Base-by-base conservation (phyloP, 2,113 vertebrate species). In the Glaucomys volans region DNA sequence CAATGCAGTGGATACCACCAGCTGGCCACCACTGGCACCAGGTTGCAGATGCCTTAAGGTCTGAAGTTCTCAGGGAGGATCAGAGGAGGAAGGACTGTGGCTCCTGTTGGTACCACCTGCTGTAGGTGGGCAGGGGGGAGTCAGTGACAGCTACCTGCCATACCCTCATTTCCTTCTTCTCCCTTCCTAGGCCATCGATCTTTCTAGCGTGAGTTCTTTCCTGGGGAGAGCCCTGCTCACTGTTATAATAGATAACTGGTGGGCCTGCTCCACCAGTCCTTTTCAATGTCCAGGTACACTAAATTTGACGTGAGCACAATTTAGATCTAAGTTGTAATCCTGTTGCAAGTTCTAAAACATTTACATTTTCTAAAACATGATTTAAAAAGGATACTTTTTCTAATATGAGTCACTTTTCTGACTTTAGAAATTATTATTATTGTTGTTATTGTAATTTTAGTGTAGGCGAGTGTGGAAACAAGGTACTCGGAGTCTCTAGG, bases 311-410 rank as follows among this genome's bases (percentile, higher is more conserved):
- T 13, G 76, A 67, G 11, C 37, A 30, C 17, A 50, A 11, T 76
- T 90, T 69, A 69, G 40, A 74, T 66, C 77, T 32, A 52, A 59
- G 69, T 42, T 37, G 44, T 35, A 28, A 59, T 47, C 9, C 84
- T 66, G 44, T 42, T 85, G 35, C 35, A 76, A 74, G 47, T 74
- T 90, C 47, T 42, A 32, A 90, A 94, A 37, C 37, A 47, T 87
- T 87, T 84, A 42, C 30, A 42, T 80, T 79, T 96, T 81, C 40
- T 16, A 91, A 96, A 91, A 67, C 14, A 64, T 47, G 67, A 72
- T 66, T 92, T 85, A 80, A 71, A 91, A 95, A 76, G 42, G 30
- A 37, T 47, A 17, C 12, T 71, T 93, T 94, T 84, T 10, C 5
- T 90, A 42, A 57, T 85, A 54, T 10, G 24, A 30, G 8, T 67